phyloP scores from a whole-genome alignment of 2,888 invertebrate genomes.

The Eurytoma californica region DNA sequence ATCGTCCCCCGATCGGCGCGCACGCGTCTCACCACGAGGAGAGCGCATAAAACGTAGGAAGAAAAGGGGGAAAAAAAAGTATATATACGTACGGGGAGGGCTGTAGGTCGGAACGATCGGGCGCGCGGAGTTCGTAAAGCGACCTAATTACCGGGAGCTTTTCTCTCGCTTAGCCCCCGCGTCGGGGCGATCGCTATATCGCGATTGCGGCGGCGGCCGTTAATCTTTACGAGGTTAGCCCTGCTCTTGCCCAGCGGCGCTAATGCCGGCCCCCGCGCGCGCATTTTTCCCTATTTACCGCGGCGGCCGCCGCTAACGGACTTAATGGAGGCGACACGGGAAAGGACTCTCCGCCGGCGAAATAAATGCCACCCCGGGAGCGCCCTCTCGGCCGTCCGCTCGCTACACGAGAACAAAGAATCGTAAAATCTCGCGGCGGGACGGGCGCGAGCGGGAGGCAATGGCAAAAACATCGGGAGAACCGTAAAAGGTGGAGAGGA shows the following conservation, averaged over 20 bases:
- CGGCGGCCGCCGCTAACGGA: slow-evolving; percentile 26
- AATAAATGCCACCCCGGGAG: slow-evolving; percentile 23
- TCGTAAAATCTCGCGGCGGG: slow-evolving; percentile 53
- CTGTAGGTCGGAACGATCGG: background rate
- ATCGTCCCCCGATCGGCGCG: slow-evolving; percentile 1
- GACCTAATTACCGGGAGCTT: slow-evolving; percentile 48
- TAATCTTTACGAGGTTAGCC: slow-evolving; percentile 50
- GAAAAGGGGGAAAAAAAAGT: background rate
- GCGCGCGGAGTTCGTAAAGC: slow-evolving; percentile 10
- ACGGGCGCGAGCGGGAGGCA: slow-evolving; percentile 7
- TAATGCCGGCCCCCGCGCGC: slow-evolving; percentile 17
- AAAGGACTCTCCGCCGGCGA: slow-evolving; percentile 44
- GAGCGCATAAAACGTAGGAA: background rate
- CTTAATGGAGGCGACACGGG: slow-evolving; percentile 52
- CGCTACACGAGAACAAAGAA: slow-evolving; percentile 49
- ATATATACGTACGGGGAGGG: background rate
- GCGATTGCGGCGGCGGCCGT: slow-evolving; percentile 37
- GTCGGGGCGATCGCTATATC: slow-evolving; percentile 36
- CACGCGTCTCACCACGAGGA: background rate
- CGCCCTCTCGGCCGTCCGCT: slow-evolving; percentile 2
- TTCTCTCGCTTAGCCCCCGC: slow-evolving; percentile 6
- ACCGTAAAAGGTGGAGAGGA: slow-evolving; percentile 47
- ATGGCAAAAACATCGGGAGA: slow-evolving; percentile 37
- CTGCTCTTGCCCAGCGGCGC: background rate
- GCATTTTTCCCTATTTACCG: slow-evolving; percentile 51